These are phyloP conservation scores for Sciurus carolinensis DNA, from an alignment of 2,797 vertebrate genomes.

Conservation along the genomic window DNA sequence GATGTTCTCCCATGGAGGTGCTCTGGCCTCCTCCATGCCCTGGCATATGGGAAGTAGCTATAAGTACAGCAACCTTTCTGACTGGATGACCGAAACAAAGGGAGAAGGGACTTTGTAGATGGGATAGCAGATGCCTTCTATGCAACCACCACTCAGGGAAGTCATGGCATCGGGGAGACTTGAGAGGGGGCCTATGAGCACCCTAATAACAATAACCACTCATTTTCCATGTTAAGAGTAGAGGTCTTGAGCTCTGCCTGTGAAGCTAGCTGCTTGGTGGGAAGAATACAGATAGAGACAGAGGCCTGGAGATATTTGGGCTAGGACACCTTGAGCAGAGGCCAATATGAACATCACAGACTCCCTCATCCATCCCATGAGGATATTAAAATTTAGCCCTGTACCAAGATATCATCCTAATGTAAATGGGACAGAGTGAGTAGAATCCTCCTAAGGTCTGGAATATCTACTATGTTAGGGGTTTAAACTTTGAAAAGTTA, in stretches of 20 bases:
- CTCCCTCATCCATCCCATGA: background rate
- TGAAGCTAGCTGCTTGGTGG: background rate
- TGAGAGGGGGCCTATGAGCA: background rate
- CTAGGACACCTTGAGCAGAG: background rate
- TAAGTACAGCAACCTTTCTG: background rate
- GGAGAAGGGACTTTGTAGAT: background rate
- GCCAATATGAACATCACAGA: background rate
- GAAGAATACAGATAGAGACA: background rate
- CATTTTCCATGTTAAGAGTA: background rate
- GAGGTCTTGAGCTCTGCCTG: background rate
- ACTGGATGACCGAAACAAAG: background rate
- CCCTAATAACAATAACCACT: too few species aligned
- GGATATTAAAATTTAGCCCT: background rate
- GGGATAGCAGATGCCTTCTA: background rate
- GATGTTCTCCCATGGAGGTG: background rate
- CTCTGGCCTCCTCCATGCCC: accelerated
- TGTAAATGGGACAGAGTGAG: background rate
- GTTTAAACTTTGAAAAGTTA: background rate
- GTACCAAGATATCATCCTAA: background rate
- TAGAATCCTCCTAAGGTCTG: background rate
- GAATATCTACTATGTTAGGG: background rate
- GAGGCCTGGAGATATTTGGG: background rate
- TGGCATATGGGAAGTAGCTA: background rate
- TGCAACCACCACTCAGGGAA: background rate
- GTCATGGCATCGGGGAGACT: background rate